These are phyloP conservation scores for Coelinius sp. DNA, from an alignment of 2,888 invertebrate genomes.

Conservation along the genomic window DNA sequence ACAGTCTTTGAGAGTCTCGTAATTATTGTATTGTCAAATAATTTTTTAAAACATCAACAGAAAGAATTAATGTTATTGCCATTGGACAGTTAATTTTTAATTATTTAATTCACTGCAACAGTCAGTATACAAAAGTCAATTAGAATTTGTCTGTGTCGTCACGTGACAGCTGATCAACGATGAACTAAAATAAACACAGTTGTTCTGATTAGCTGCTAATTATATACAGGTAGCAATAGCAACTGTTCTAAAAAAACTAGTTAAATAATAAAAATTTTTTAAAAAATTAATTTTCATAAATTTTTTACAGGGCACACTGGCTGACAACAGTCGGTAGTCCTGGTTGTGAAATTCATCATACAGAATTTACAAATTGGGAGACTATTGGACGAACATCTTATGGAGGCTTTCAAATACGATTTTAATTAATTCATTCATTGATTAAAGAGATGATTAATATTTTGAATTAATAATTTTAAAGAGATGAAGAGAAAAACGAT, in stretches of 20 bases:
- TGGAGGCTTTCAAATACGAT: constrained; percentile 86
- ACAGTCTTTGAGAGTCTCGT: too few relatives aligned
- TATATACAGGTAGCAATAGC: constrained; percentile 48
- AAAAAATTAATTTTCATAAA: background rate
- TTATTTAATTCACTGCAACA: background rate
- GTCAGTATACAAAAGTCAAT: background rate
- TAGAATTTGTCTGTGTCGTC: constrained; percentile 24
- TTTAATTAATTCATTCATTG: constrained; percentile 73
- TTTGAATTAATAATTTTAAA: too few relatives aligned
- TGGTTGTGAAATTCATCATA: constrained; percentile 86
- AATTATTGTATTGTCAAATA: too few relatives aligned
- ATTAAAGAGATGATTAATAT: too few relatives aligned
- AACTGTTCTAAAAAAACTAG: background rate
- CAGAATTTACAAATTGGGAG: constrained; percentile 86
- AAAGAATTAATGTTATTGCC: too few relatives aligned
- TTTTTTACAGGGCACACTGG: constrained; percentile 82
- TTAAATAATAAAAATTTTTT: background rate
- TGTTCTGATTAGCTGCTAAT: constrained; percentile 63
- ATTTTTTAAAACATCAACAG: too few relatives aligned
- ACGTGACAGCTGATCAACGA: constrained; percentile 39
- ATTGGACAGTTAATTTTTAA: background rate
- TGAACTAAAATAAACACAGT: constrained; percentile 56
- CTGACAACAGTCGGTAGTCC: constrained; percentile 86
- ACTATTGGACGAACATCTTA: constrained; percentile 79
- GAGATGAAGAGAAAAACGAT: background rate